Conservation (phyloP, 2,113 vertebrate species). For the Corythornis madagascariensis region DNA sequence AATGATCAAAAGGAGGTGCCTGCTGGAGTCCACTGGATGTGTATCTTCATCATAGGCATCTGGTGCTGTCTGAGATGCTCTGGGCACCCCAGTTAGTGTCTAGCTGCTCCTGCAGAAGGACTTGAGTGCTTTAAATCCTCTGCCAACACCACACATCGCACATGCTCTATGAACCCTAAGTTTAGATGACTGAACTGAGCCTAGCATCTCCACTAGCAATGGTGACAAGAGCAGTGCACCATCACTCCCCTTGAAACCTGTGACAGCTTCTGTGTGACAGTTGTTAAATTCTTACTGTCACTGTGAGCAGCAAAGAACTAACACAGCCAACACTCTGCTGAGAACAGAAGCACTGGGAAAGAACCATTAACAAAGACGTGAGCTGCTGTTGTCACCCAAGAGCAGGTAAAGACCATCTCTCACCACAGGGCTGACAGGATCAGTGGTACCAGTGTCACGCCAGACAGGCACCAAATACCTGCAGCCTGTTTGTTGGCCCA, state of each 20-base stretch:
- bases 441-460: neutral
- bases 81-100: neutral
- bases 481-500: neutral
- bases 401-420: neutral
- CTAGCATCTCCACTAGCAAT: neutral
- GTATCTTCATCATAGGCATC: neutral
- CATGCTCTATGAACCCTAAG: fast-evolving
- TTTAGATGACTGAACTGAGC: neutral
- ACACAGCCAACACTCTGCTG: neutral
- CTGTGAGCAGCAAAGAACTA: neutral
- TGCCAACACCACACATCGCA: neutral
- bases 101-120: neutral
- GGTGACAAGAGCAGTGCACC: neutral
- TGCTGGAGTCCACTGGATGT: neutral
- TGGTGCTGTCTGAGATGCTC: neutral
- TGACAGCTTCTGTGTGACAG: neutral
- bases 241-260: neutral
- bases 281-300: neutral
- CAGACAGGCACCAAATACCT: too few species aligned
- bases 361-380: neutral
- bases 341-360: neutral
- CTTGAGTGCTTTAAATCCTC: neutral
- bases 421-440: neutral
- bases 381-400: neutral
- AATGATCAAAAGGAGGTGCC: neutral